Conservation (phyloP, 2,888 invertebrate species). For the Tholera decimalis region DNA sequence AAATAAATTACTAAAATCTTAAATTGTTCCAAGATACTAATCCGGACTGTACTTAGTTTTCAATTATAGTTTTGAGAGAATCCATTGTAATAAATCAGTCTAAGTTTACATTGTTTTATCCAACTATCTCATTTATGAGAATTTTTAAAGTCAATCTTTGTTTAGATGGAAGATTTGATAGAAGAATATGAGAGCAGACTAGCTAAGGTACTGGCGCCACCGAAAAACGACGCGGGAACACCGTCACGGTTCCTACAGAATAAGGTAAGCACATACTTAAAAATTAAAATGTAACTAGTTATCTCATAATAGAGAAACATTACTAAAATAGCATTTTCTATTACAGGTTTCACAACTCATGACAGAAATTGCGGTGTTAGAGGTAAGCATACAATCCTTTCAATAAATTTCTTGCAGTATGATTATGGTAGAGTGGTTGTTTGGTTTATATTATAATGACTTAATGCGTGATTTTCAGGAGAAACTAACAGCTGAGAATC, state of each 20-base stretch:
- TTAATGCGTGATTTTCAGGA: slow-evolving; percentile 69
- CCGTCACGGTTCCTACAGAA: slow-evolving; percentile 69
- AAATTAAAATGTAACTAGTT: neutral
- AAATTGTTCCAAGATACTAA: no score
- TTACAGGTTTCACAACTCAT: slow-evolving; percentile 77
- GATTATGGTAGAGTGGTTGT: no score
- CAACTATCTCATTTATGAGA: neutral
- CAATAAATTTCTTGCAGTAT: neutral
- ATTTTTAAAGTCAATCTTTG: neutral
- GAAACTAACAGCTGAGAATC: slow-evolving; percentile 74
- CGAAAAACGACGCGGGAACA: slow-evolving; percentile 53
- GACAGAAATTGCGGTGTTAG: slow-evolving; percentile 77
- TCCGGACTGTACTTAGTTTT: no score
- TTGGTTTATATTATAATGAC: neutral
- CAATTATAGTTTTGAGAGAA: no score
- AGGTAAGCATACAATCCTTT: slow-evolving; percentile 69
- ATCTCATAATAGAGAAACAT: neutral
- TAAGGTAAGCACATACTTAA: slow-evolving; percentile 54
- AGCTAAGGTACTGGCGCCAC: slow-evolving; percentile 45
- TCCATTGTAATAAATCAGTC: no score
- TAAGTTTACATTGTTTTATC: neutral
- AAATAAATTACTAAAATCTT: no score
- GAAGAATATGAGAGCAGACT: slow-evolving; percentile 82
- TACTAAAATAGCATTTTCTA: neutral
- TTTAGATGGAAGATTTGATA: slow-evolving; percentile 81